phyloP scores from a whole-genome alignment of 2,888 invertebrate genomes.

The Augochlorella aurata region DNA sequence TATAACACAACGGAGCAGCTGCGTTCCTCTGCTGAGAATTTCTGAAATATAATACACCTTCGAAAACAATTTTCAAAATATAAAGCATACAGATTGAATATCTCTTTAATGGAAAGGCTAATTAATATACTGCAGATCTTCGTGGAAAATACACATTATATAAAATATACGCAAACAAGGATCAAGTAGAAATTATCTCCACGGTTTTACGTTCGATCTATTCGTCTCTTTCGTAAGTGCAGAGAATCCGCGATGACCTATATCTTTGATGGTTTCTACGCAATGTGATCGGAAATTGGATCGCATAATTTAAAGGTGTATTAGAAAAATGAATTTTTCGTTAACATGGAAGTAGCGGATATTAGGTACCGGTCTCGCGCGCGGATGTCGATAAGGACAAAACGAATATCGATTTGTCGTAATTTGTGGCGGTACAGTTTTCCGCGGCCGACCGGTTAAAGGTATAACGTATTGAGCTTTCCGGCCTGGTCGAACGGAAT shows the following conservation, averaged over 20 bases:
- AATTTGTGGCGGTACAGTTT: conserved; percentile 19
- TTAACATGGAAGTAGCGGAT: not conserved
- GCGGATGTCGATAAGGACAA: not conserved
- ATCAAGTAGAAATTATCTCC: too few relatives aligned
- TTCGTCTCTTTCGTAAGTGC: too few relatives aligned
- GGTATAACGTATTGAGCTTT: not conserved
- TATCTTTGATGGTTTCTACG: not conserved
- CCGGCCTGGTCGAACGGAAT: too few relatives aligned
- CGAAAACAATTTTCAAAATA: not conserved
- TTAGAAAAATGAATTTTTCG: not conserved
- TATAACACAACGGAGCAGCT: not conserved
- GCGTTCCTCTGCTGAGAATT: too few relatives aligned
- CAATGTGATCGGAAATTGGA: not conserved
- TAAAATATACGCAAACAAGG: too few relatives aligned
- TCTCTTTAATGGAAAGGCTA: not conserved
- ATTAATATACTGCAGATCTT: too few relatives aligned
- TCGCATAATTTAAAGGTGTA: not conserved
- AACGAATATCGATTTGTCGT: conserved; percentile 19
- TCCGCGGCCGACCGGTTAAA: not conserved
- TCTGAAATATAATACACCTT: too few relatives aligned
- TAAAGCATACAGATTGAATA: not conserved
- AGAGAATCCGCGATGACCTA: too few relatives aligned
- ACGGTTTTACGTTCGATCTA: too few relatives aligned
- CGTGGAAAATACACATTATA: too few relatives aligned
- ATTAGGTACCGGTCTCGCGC: not conserved